Percentiles rank a stretch among this genome's conserved stretches.
These are phyloP conservation scores for Lepidonotus clava DNA, from an alignment of 2,888 invertebrate species.

Conservation along the genomic window DNA sequence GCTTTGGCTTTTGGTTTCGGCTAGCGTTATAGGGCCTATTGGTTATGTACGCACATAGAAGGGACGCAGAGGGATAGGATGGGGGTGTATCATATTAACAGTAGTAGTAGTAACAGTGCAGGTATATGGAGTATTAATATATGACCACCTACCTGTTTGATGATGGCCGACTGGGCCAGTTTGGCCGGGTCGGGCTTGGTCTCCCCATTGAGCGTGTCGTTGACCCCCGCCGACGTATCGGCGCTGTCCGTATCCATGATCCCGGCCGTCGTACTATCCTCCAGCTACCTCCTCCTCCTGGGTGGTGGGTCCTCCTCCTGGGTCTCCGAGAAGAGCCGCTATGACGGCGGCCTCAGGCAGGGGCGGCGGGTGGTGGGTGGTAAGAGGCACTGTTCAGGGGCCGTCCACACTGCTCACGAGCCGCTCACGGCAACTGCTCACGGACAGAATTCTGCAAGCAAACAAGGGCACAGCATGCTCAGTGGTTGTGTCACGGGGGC, in stretches of 20 bases:
- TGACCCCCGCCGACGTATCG: constrained; percentile 70
- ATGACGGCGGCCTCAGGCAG: not conserved
- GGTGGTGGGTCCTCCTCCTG: no score
- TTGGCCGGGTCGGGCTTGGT: constrained; percentile 78
- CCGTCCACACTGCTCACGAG: not conserved
- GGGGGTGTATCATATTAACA: no score
- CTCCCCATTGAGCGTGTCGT: constrained; percentile 76
- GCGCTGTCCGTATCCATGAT: constrained; percentile 76
- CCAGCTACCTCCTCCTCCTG: not conserved
- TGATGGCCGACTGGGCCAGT: constrained; percentile 79
- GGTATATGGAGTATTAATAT: no score
- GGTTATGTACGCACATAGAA: no score
- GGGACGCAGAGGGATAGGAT: no score
- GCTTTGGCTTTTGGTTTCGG: no score
- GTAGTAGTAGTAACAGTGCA: no score
- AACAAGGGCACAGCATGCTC: no score
- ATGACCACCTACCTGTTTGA: constrained; percentile 75
- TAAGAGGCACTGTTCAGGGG: no score
- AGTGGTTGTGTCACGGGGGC: no score
- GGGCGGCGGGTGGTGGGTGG: not conserved
- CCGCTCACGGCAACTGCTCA: not conserved
- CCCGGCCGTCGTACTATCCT: not conserved
- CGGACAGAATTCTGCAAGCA: constrained; percentile 27
- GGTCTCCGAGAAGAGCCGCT: not conserved
- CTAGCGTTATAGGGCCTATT: no score